phyloP scores from a whole-genome alignment of 2,113 vertebrate genomes.

The Scomber scombrus region DNA sequence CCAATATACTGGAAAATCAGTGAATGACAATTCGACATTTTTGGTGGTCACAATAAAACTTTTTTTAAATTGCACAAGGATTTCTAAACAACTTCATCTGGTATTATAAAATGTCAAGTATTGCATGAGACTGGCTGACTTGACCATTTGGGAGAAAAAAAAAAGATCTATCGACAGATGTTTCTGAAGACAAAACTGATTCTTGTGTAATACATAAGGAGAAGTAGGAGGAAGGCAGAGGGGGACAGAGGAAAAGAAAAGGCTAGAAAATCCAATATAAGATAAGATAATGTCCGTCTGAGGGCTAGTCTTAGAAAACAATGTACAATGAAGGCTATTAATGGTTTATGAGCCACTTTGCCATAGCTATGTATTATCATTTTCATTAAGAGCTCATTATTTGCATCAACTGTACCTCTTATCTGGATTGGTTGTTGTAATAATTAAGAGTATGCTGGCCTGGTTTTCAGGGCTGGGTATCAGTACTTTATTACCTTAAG shows the following conservation, averaged over 20 bases:
- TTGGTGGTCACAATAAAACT: too few relatives aligned
- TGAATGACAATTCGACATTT: too few relatives aligned
- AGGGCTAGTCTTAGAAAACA: background rate
- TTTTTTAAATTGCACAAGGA: background rate
- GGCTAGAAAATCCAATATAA: background rate
- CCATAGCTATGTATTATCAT: background rate
- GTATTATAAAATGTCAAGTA: background rate
- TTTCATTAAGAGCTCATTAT: background rate
- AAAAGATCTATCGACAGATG: constrained; percentile 11
- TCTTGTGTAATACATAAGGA: background rate
- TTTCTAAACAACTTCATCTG: background rate
- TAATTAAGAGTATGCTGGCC: background rate
- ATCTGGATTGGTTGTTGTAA: background rate
- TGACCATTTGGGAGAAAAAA: background rate
- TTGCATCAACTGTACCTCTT: background rate
- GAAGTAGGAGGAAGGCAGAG: background rate
- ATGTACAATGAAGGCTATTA: background rate
- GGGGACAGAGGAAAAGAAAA: background rate
- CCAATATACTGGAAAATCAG: too few relatives aligned
- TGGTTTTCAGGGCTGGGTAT: too few relatives aligned
- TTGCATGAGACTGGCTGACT: too few relatives aligned
- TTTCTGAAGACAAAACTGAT: constrained; percentile 22
- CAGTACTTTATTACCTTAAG: too few relatives aligned
- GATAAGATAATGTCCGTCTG: constrained; percentile 5
- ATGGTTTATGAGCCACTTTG: background rate